These are phyloP conservation scores for Phallusia fumigata DNA, from an alignment of 23 tunicate genomes.

Conservation along the genomic window DNA sequence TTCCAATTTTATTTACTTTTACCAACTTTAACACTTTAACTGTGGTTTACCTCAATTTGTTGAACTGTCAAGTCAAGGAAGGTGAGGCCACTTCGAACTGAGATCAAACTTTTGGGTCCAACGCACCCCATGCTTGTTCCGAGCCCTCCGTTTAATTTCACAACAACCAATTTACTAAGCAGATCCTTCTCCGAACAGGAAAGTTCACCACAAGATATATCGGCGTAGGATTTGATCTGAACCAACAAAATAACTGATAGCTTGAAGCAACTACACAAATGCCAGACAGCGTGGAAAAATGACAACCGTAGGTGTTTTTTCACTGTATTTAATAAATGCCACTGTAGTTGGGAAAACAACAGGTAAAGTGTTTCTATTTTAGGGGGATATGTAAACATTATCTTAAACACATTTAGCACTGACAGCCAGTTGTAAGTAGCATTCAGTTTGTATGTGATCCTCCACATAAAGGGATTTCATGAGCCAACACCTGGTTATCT, in stretches of 20 bases:
- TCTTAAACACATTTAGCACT: not conserved
- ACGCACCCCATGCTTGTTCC: constrained; percentile 98
- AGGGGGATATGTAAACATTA: no score
- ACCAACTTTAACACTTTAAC: no score
- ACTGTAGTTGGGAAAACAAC: no score
- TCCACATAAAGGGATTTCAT: no score
- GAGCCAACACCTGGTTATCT: no score
- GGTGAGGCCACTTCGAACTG: constrained; percentile 88
- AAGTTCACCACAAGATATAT: constrained; percentile 48
- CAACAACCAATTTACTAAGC: constrained; percentile 83
- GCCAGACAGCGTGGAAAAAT: no score
- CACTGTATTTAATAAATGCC: no score
- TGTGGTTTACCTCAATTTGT: constrained; percentile 92
- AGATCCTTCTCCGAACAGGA: constrained; percentile 55
- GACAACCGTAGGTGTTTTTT: no score
- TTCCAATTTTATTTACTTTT: no score
- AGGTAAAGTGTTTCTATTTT: no score
- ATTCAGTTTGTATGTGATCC: no score
- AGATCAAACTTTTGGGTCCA: constrained; percentile 94
- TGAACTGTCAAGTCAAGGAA: constrained; percentile 96
- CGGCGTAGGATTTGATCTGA: not conserved
- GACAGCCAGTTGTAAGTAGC: not conserved
- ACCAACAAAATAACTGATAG: not conserved
- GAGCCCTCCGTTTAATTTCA: constrained; percentile 94
- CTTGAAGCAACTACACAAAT: no score